These are phyloP conservation scores for Pogonophryne albipinna DNA, from an alignment of 2,797 vertebrate genomes.

Conservation along the genomic window DNA sequence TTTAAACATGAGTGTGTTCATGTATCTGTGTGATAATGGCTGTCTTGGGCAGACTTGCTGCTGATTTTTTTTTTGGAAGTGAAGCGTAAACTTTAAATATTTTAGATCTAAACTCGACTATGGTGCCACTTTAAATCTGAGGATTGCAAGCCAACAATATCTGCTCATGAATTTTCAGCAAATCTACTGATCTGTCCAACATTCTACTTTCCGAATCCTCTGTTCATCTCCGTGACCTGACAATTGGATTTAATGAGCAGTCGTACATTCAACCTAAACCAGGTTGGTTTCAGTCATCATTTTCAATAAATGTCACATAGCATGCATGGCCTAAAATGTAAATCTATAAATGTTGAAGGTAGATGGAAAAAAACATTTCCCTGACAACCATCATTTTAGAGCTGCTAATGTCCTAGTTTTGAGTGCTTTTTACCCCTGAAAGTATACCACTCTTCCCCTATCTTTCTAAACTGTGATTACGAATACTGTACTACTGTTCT, in stretches of 20 bases:
- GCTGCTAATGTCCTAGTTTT: not conserved
- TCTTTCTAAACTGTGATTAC: not conserved
- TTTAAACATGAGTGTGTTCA: not conserved
- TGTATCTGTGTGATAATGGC: not conserved
- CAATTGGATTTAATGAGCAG: not conserved
- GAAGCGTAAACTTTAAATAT: constrained; percentile 14
- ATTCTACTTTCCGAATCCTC: not conserved
- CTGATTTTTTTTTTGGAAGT: not conserved
- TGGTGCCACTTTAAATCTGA: not conserved
- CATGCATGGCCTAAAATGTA: not conserved
- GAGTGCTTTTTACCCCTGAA: not conserved
- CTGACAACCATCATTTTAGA: not conserved
- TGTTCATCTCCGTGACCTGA: not conserved
- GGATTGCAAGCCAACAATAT: not conserved
- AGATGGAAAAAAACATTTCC: no score
- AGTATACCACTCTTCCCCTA: not conserved
- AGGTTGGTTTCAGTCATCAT: not conserved
- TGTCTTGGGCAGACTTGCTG: not conserved
- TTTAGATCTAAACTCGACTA: not conserved
- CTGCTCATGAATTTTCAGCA: not conserved
- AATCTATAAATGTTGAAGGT: not conserved
- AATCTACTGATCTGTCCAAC: not conserved
- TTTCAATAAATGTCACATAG: not conserved
- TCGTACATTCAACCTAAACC: not conserved
- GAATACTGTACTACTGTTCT: not conserved